These are phyloP conservation scores for Caenorhabditis sp. DNA, from an alignment of 2,888 invertebrate genomes.

Conservation along the genomic window DNA sequence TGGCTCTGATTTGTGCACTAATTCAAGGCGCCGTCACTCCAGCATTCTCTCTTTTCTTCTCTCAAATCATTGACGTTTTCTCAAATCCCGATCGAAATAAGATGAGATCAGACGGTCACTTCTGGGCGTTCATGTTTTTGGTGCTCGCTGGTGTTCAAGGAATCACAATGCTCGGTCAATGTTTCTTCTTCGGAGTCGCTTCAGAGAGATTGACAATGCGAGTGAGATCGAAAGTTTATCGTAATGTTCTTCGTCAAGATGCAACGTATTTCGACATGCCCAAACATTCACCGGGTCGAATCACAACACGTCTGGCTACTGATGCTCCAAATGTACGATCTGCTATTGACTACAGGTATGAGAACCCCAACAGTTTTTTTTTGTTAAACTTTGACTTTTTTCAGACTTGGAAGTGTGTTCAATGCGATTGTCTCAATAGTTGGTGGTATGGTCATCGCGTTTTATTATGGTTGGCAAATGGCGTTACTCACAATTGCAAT, in stretches of 20 bases:
- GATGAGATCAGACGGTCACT: constrained; percentile 70
- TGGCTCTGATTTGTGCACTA: constrained; percentile 71
- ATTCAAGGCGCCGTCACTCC: constrained; percentile 71
- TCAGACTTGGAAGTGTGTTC: constrained; percentile 71
- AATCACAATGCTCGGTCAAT: constrained; percentile 59
- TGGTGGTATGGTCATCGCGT: constrained; percentile 72
- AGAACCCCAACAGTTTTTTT: not conserved
- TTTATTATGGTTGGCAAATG: constrained; percentile 73
- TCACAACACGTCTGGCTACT: constrained; percentile 72
- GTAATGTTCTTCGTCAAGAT: constrained; percentile 72
- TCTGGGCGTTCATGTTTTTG: constrained; percentile 73
- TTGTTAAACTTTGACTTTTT: constrained; percentile 40
- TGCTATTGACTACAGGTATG: constrained; percentile 29
- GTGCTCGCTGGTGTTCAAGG: constrained; percentile 71
- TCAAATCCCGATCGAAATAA: constrained; percentile 67
- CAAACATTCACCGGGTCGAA: constrained; percentile 71
- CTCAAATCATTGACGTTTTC: constrained; percentile 50
- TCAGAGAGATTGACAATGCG: constrained; percentile 72
- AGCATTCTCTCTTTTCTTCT: constrained; percentile 73
- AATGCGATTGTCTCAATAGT: constrained; percentile 71
- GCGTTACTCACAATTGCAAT: constrained; percentile 71
- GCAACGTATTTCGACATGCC: constrained; percentile 73
- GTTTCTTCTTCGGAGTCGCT: constrained; percentile 69
- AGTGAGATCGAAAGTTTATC: constrained; percentile 71
- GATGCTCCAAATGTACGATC: constrained; percentile 73